These are phyloP conservation scores for Deladenus siricidicola DNA, from an alignment of 2,888 invertebrate genomes.

Conservation along the genomic window DNA sequence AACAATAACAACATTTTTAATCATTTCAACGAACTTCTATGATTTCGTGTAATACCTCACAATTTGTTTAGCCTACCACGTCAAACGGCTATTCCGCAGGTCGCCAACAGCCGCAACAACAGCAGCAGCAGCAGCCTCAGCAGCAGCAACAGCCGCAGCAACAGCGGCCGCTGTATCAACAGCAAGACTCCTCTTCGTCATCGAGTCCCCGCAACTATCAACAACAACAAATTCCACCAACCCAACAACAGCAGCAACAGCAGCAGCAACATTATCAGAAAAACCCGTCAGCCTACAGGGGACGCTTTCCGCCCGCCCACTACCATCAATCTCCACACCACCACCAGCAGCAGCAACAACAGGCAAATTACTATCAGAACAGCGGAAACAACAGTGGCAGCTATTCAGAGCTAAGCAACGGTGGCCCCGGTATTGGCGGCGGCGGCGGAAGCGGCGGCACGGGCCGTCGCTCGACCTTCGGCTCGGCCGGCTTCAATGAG, in stretches of 20 bases:
- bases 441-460: background rate
- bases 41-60: no score
- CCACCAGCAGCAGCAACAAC: background rate
- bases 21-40: no score
- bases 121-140: no score
- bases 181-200: background rate
- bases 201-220: background rate
- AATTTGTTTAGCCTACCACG: conserved; percentile 6
- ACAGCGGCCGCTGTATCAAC: no score
- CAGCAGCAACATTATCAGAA: background rate
- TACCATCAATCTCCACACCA: background rate
- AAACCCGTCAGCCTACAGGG: background rate
- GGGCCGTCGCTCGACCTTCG: background rate
- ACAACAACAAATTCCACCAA: background rate
- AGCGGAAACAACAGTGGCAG: background rate
- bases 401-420: background rate
- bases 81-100: conserved; percentile 5
- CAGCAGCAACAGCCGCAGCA: background rate
- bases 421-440: background rate
- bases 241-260: background rate
- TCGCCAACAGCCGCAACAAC: no score
- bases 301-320: background rate
- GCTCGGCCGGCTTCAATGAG: background rate
- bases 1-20: no score
- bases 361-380: background rate